Evolutionary conservation across 2,113 vertebrate genomes (phyloP), one percentile per base, ranked within the genome.

Genomic region (Chamaetylas fuelleborni): DNA sequence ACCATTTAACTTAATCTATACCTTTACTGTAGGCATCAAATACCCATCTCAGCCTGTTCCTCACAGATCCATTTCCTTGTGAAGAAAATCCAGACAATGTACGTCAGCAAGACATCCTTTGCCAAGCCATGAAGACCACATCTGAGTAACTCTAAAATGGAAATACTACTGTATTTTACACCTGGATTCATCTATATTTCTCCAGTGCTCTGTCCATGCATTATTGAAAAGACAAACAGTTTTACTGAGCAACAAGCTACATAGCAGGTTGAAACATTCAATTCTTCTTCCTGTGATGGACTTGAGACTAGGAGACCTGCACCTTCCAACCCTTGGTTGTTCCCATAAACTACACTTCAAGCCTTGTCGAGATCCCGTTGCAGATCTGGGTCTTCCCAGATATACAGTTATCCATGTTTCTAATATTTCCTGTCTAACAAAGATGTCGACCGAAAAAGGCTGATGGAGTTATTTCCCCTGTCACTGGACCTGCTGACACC

Each of bases 201-300:
- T 85, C 74, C 67, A 47, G 57, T 38, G 40, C 33, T 88, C 71
- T 76, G 14, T 34, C 38, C 48, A 60, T 22, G 22, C 12, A 54
- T 47, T 88, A 56, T 8, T 71, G 43, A 71, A 70, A 87, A 85
- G 47, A 54, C 12, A 74, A 81, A 76, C 0, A 0, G 42, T 70
- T 92, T 70, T 45, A 70, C 1, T 38, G 26, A 90, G 56, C 48
- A 79, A 76, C 42, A 74, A 70, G 33, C 51, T 74, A 58, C 38
- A 29, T 0, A 0, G 33, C n/a, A 58, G 25, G 20, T 4, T 72
- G 43, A 42, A 87, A 71, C 26, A n/a, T 8, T 5, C 29, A 38
- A 15, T 16, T 42, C 10, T 28, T 78, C 58, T 66, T 57, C 57
- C 56, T 50, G 22, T 26, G 29, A 65, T 15, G 38, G 54, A 62